phyloP scores from a whole-genome alignment of 1,140 invertebrate species.

The Fragariocoptes setiger region DNA sequence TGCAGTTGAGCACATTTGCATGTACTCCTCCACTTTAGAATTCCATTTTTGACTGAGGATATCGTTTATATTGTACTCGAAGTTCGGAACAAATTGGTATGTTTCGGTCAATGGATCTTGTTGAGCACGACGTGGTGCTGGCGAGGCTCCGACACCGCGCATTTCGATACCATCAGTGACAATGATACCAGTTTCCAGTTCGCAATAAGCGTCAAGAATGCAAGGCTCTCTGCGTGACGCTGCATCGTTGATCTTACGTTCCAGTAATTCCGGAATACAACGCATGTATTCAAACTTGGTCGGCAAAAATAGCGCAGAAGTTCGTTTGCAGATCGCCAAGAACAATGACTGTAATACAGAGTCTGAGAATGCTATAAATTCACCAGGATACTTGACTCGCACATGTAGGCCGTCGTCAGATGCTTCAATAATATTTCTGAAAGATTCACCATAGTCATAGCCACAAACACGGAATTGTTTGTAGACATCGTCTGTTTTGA shows the following conservation, averaged over 20 bases:
- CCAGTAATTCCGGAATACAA: constrained; percentile 5
- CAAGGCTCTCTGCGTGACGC: constrained; percentile 18
- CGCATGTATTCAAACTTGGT: constrained; percentile 44
- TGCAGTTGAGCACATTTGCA: constrained; percentile 1
- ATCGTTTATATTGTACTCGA: constrained; percentile 1
- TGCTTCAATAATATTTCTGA: constrained; percentile 35
- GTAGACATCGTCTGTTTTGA: constrained; percentile 36
- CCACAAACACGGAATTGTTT: constrained; percentile 67
- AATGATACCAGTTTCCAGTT: constrained; percentile 1
- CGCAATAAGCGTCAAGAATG: constrained; percentile 12
- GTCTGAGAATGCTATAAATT: constrained; percentile 24
- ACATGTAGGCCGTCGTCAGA: constrained; percentile 1
- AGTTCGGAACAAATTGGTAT: constrained; percentile 4
- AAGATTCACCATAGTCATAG: constrained; percentile 64
- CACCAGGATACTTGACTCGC: constrained; percentile 16
- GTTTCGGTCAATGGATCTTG: constrained; percentile 2
- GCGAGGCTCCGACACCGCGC: constrained; percentile 53
- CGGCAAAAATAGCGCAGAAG: constrained; percentile 45
- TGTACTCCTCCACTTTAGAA: background rate
- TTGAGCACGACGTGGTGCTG: constrained; percentile 35
- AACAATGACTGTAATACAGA: constrained; percentile 23
- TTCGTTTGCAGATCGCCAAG: constrained; percentile 21
- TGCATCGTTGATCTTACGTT: constrained; percentile 16
- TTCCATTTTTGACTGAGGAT: background rate
- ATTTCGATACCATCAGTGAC: constrained; percentile 5